Conservation (phyloP, 2,888 invertebrate species). For the Tanytarsus gracilentus region DNA sequence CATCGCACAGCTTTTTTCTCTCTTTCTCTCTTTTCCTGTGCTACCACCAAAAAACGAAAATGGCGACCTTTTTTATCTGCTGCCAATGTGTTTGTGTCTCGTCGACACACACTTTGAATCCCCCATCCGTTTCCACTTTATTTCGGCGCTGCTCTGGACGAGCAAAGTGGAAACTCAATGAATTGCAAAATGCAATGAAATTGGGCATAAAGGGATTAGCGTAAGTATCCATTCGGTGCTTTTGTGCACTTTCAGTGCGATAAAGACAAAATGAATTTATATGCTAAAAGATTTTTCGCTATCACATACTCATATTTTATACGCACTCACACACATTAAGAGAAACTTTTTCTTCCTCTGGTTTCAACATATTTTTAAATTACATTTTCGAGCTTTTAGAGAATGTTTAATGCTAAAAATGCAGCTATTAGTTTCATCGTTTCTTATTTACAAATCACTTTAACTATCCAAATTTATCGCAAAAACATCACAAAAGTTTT, state of each 20-base stretch:
- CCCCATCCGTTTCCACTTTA: too few relatives aligned
- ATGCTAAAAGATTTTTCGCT: conserved; percentile 9
- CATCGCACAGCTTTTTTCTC: too few relatives aligned
- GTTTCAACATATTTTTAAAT: conserved; percentile 23
- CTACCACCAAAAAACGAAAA: conserved; percentile 26
- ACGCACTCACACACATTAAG: conserved; percentile 28
- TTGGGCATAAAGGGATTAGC: too few relatives aligned
- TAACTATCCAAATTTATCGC: conserved; percentile 12
- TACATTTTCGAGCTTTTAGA: conserved; percentile 21
- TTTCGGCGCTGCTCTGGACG: too few relatives aligned
- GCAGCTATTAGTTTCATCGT: not conserved
- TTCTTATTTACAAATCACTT: conserved; percentile 16
- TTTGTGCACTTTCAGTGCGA: not conserved
- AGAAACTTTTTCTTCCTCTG: conserved; percentile 21
- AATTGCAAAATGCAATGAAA: too few relatives aligned
- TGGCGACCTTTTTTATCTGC: conserved; percentile 27
- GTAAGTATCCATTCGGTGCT: not conserved
- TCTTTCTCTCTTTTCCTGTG: conserved; percentile 1
- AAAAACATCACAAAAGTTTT: conserved; percentile 8
- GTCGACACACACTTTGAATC: too few relatives aligned
- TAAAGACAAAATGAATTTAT: not conserved
- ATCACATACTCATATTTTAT: conserved; percentile 19
- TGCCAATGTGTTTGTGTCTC: conserved; percentile 24
- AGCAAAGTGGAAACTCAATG: too few relatives aligned
- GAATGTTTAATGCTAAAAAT: too few relatives aligned